A percentile compares a stretch with the other conserved stretches of the same genome.
These are phyloP conservation scores for Diplolepis rosae DNA, from an alignment of 2,888 invertebrate genomes.

Conservation along the genomic window DNA sequence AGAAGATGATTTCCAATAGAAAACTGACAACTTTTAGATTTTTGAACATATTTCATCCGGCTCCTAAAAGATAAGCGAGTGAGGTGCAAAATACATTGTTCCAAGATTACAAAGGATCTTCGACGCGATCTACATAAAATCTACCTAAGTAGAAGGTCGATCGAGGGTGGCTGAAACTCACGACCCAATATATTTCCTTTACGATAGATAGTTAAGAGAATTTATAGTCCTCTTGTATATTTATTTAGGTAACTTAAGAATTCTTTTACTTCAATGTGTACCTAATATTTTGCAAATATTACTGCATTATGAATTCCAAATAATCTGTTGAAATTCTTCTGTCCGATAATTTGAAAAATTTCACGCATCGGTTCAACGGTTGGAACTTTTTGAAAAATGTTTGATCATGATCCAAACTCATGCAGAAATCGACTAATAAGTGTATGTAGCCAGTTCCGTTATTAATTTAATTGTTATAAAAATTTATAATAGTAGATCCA, in stretches of 20 bases:
- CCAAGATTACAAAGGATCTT: constrained; percentile 33
- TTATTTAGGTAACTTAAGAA: neutral
- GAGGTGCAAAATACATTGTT: constrained; percentile 18
- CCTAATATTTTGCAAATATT: too few relatives aligned
- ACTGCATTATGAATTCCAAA: too few relatives aligned
- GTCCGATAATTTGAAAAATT: too few relatives aligned
- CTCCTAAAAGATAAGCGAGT: neutral
- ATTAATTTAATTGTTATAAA: too few relatives aligned
- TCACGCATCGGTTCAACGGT: too few relatives aligned
- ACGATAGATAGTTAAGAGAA: constrained; percentile 22
- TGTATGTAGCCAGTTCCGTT: too few relatives aligned
- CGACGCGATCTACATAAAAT: constrained; percentile 40
- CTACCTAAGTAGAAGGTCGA: constrained; percentile 35
- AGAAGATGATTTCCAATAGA: neutral
- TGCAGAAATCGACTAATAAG: too few relatives aligned
- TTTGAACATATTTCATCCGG: neutral
- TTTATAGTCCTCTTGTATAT: neutral
- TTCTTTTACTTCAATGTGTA: neutral
- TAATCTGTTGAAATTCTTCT: too few relatives aligned
- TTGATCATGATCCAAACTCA: too few relatives aligned
- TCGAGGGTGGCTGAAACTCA: constrained; percentile 18
- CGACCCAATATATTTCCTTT: neutral
- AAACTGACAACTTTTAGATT: neutral
- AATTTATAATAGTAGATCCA: too few relatives aligned
- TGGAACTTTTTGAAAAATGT: too few relatives aligned